These are phyloP conservation scores for Contarinia nasturtii DNA, from an alignment of 1,140 invertebrate species.

Conservation along the genomic window DNA sequence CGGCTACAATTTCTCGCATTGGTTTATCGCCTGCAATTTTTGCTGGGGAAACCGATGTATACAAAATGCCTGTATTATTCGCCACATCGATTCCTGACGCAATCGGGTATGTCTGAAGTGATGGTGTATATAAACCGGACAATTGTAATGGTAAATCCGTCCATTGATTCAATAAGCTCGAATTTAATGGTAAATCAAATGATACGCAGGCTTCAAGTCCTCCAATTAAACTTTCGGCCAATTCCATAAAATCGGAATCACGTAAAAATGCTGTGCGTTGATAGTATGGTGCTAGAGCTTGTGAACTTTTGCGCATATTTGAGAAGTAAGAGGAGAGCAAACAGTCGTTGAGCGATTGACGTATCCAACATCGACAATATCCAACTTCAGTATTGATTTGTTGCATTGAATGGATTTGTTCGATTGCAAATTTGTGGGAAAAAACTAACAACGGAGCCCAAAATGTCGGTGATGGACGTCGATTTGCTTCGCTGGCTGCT, in stretches of 20 bases:
- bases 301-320: constrained; percentile 48
- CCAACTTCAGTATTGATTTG: constrained; percentile 80
- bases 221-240: constrained; percentile 52
- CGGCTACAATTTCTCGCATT: constrained; percentile 27
- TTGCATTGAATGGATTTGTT: constrained; percentile 36
- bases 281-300: constrained; percentile 60
- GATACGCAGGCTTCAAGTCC: constrained; percentile 53
- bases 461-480: constrained; percentile 67
- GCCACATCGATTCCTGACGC: constrained; percentile 46
- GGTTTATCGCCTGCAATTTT: background rate
- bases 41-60: background rate
- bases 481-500: constrained; percentile 37
- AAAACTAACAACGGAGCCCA: constrained; percentile 70
- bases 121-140: constrained; percentile 66
- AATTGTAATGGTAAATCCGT: constrained; percentile 61
- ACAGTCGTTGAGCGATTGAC: constrained; percentile 73
- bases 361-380: constrained; percentile 74
- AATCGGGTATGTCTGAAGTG: constrained; percentile 42
- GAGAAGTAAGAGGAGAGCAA: constrained; percentile 68
- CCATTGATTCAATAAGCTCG: constrained; percentile 78
- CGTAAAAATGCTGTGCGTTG: constrained; percentile 55
- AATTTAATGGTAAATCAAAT: constrained; percentile 72
- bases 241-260: constrained; percentile 58
- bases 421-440: constrained; percentile 68
- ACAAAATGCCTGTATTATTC: constrained; percentile 14